These are phyloP conservation scores for Halisarca cf. caerulea DNA, from an alignment of 37 sponge, comb jelly and placozoan species.

Conservation along the genomic window DNA sequence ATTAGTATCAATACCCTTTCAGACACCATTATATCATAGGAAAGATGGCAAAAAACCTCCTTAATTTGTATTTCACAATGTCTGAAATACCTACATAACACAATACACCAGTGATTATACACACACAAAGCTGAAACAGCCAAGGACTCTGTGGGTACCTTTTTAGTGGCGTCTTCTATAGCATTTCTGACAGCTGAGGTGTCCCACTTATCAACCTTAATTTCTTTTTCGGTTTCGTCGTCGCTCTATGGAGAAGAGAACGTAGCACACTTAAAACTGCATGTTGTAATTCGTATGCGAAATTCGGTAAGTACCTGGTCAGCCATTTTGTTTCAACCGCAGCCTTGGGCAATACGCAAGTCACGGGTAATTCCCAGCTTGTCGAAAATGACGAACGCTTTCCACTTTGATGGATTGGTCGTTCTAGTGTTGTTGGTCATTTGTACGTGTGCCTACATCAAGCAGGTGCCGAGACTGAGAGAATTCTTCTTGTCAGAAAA, in stretches of 20 bases:
- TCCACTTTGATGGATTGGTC: slow-evolving; percentile 79
- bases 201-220: slow-evolving; percentile 79
- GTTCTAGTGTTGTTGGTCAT: slow-evolving; percentile 71
- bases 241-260: slow-evolving; percentile 10
- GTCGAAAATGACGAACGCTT: slow-evolving; percentile 64
- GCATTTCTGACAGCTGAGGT: slow-evolving; percentile 69
- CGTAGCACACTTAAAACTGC: not conserved
- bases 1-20: no score
- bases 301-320: no score
- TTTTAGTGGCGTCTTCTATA: slow-evolving; percentile 74
- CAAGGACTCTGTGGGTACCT: slow-evolving; percentile 44
- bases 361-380: not conserved
- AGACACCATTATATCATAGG: no score
- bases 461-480: slow-evolving; percentile 68
- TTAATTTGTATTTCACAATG: no score
- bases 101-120: no score
- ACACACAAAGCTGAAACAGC: no score
- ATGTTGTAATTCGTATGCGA: not conserved
- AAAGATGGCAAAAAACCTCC: no score
- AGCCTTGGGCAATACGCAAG: no score
- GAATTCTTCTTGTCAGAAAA: slow-evolving; percentile 81
- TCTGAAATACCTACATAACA: no score
- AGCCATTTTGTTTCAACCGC: no score
- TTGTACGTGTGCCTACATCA: slow-evolving; percentile 89
- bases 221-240: slow-evolving; percentile 19